A percentile compares a stretch with the other conserved stretches of the same genome.
These are phyloP conservation scores for Mirza zaza DNA, from an alignment of 2,113 vertebrate species.

Conservation along the genomic window DNA sequence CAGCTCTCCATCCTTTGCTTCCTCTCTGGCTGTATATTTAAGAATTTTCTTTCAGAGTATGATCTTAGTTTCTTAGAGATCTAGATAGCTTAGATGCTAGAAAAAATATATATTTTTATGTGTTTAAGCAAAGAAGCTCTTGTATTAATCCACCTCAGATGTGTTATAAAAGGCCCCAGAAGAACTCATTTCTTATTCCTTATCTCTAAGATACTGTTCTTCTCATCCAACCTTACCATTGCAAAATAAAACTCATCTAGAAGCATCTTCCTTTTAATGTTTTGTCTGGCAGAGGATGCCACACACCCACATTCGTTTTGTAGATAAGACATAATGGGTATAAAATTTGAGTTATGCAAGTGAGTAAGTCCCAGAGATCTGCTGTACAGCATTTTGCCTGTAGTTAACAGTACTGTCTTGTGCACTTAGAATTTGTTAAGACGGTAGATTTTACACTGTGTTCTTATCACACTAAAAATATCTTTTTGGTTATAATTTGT, in stretches of 20 bases:
- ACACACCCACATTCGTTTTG: neutral
- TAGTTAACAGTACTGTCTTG: neutral
- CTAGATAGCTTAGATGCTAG: neutral
- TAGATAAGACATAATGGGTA: neutral
- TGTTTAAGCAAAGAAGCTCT: neutral
- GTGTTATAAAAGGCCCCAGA: neutral
- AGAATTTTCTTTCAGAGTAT: neutral
- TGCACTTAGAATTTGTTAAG: neutral
- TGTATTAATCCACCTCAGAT: neutral
- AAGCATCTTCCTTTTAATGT: neutral
- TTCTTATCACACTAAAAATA: neutral
- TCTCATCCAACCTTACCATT: neutral
- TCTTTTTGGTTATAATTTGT: neutral
- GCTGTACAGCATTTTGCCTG: neutral
- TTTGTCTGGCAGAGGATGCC: neutral
- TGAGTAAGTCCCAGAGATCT: neutral
- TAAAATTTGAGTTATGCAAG: neutral
- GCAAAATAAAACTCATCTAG: neutral
- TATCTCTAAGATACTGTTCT: neutral
- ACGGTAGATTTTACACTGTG: neutral
- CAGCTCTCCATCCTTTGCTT: neutral
- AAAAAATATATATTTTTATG: neutral
- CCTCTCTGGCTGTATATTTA: neutral
- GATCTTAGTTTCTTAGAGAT: neutral
- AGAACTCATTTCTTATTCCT: neutral